Base-by-base conservation (phyloP, 1,140 invertebrate species). In the Neomicropteryx cornuta region DNA sequence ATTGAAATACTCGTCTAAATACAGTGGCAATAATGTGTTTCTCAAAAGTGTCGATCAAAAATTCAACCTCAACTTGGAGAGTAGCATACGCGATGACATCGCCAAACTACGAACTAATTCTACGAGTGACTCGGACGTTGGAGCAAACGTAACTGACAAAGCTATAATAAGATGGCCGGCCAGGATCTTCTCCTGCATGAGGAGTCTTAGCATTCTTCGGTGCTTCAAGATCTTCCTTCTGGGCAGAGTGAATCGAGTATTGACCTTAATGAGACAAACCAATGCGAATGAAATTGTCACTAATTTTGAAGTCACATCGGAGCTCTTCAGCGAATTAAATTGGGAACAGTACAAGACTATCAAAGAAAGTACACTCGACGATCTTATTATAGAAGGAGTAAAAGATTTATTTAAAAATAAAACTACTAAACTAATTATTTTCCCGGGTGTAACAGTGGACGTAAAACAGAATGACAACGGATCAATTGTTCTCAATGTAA, bases 151-250 rank as follows among this genome's bases (percentile, higher is more conserved):
- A n/a, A n/a, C n/a, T n/a, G n/a, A n/a, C n/a, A n/a, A n/a, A n/a
- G n/a, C n/a, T n/a, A n/a, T n/a, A n/a, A n/a, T n/a, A n/a, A n/a
- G n/a, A n/a, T 47, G 45, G 45, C 45, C 45, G 1, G 18, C 45
- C 5, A 44, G 22, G 23, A 32, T 55, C n/a, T 35, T 56, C 24
- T 41, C 46, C 22, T 69, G 66, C 49, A 43, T 52, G 2, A 46
- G 44, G 23, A 36, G 42, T 18, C 41, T 60, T 35, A 62, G 63
- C 10, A 44, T 57, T 0, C 34, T 51, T 28, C 62, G 61, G 56
- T 69, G 66, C 52, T 32, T 66, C 5, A 56, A 48, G 39, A 64
- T 62, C n/a, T 60, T 59, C 42, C 53, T 58, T 24, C 43, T 47
- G 2, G 60, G 57, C 54, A 53, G 58, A 19, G 59, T 62, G 17